phyloP scores from a whole-genome alignment of 2,888 invertebrate genomes.

The Pantelozetes paolii region DNA sequence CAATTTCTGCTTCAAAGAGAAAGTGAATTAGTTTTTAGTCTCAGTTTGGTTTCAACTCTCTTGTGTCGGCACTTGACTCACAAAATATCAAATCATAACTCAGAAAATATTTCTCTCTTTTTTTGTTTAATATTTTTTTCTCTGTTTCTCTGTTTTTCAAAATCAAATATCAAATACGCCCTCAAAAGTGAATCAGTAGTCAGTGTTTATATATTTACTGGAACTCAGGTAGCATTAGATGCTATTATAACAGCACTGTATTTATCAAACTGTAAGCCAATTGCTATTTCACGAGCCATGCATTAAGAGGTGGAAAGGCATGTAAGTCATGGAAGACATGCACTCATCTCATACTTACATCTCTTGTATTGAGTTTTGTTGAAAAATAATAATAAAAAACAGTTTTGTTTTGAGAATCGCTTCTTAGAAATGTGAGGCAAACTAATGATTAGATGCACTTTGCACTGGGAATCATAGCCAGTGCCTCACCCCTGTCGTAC shows the following conservation, averaged over 20 bases:
- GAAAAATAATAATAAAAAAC: conserved; percentile 11
- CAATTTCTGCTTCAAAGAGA: neutral
- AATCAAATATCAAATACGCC: neutral
- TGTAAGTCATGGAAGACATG: conserved; percentile 24
- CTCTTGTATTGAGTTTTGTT: neutral
- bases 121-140: neutral
- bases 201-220: neutral
- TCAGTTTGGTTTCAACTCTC: neutral
- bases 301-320: conserved; percentile 28
- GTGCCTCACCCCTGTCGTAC: conserved; percentile 36
- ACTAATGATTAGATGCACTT: conserved; percentile 32
- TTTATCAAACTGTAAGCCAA: conserved; percentile 7
- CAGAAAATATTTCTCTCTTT: neutral
- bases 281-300: conserved; percentile 26
- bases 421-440: neutral
- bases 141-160: neutral
- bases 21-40: conserved; percentile 22
- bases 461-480: neutral
- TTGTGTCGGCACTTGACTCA: neutral
- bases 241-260: neutral
- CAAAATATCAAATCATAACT: neutral
- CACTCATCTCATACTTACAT: neutral
- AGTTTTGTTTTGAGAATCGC: conserved; percentile 18
- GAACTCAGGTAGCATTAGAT: conserved; percentile 27
- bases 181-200: conserved; percentile 1